phyloP scores from a whole-genome alignment of 2,888 invertebrate species.

The Aporophyla nigra region DNA sequence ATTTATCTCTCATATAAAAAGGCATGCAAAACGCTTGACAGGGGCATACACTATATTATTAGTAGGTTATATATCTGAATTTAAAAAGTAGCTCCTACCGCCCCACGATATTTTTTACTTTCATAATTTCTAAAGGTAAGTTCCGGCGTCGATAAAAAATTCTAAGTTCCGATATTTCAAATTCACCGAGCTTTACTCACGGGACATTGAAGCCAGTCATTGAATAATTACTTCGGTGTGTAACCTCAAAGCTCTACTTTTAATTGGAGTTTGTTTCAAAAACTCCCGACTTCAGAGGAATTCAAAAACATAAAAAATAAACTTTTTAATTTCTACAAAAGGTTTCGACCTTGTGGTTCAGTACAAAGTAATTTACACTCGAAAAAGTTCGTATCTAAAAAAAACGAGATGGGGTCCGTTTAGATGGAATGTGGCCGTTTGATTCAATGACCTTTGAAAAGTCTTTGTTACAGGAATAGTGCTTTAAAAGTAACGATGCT shows the following conservation, averaged over 20 bases:
- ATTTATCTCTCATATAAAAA: not conserved
- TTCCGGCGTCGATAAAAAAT: not conserved
- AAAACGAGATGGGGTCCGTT: conserved; percentile 18
- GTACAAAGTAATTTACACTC: conserved; percentile 47
- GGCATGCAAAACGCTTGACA: not conserved
- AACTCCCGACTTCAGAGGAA: conserved; percentile 20
- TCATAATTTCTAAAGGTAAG: not conserved
- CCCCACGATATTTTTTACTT: not conserved
- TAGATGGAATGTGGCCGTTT: conserved; percentile 35
- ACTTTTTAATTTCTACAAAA: conserved; percentile 54
- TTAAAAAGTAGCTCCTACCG: not conserved
- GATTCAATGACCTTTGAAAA: conserved; percentile 55
- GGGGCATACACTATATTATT: too few species aligned
- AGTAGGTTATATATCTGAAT: not conserved
- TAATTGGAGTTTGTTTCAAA: conserved; percentile 48
- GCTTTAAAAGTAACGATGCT: conserved; percentile 59
- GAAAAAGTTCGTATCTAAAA: conserved; percentile 31
- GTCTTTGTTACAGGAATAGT: conserved; percentile 57
- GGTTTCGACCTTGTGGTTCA: conserved; percentile 31
- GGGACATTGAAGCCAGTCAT: conserved; percentile 26
- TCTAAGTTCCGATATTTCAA: conserved; percentile 11
- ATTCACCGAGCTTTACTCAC: not conserved
- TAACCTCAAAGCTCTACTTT: conserved; percentile 49
- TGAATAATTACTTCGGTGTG: conserved; percentile 44
- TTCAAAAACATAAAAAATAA: conserved; percentile 31